Evolutionary conservation across 2,797 vertebrate species (phyloP).

Genomic region (Anabacerthia variegaticeps): DNA sequence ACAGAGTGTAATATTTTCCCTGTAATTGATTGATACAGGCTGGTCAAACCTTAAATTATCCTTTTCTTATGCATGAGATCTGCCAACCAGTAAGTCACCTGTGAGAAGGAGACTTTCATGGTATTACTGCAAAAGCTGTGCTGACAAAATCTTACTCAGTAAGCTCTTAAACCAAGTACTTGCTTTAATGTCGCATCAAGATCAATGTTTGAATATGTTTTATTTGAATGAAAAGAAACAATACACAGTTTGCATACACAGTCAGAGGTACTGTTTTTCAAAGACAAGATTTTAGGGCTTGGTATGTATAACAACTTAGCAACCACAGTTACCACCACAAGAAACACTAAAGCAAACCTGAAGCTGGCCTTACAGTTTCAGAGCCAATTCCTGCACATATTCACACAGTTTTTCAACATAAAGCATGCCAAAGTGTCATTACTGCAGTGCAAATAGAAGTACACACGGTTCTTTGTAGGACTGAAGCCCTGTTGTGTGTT

Average conservation of each 20-base stretch:
- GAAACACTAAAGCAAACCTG: background rate
- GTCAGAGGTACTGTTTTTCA: background rate
- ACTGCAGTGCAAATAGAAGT: background rate
- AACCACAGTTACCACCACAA: background rate
- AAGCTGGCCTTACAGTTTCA: background rate
- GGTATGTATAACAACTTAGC: background rate
- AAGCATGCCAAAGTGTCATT: background rate
- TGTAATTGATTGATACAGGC: background rate
- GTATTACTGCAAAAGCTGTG: background rate
- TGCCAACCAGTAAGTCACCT: background rate
- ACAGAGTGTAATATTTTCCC: background rate
- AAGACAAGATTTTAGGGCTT: background rate
- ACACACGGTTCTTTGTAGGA: background rate
- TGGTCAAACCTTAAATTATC: background rate
- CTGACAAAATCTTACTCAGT: background rate
- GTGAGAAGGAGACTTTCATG: background rate
- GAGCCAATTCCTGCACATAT: background rate
- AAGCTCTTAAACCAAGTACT: background rate
- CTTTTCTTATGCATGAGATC: background rate
- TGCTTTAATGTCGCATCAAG: background rate
- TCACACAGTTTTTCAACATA: background rate
- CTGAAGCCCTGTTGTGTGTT: background rate
- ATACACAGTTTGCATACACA: fast-evolving
- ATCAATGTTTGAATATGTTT: background rate
- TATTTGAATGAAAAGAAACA: background rate